Conservation (phyloP, 2,888 invertebrate species). For the Criorhina ranunculi region DNA sequence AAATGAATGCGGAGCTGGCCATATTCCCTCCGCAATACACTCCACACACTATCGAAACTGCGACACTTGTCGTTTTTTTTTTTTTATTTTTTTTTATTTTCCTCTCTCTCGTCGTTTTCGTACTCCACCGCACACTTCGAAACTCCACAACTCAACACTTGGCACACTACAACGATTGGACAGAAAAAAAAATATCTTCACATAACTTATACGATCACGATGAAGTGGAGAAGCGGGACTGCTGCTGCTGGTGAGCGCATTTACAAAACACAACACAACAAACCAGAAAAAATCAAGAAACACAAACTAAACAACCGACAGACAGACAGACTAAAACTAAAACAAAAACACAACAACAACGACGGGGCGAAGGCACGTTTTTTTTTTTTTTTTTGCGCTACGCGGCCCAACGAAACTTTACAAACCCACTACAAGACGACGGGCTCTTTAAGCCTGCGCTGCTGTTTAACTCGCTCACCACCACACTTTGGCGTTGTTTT, state of each 20-base stretch:
- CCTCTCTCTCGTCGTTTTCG: slow-evolving; percentile 65
- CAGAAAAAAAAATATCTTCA: slow-evolving; percentile 39
- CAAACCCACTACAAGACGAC: slow-evolving; percentile 39
- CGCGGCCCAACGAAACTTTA: slow-evolving; percentile 41
- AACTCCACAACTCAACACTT: slow-evolving; percentile 60
- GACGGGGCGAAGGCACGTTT: slow-evolving; percentile 51
- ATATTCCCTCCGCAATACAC: slow-evolving; percentile 53
- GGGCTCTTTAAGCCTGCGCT: slow-evolving; percentile 20
- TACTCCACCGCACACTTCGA: slow-evolving; percentile 47
- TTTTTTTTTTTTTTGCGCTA: slow-evolving; percentile 57
- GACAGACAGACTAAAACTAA: slow-evolving; percentile 35
- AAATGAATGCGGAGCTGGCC: slow-evolving; percentile 65
- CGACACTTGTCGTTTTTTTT: slow-evolving; percentile 71
- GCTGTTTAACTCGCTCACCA: slow-evolving; percentile 5
- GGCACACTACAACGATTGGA: slow-evolving; percentile 53
- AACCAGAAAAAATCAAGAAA: slow-evolving; percentile 61
- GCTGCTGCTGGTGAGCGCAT: slow-evolving; percentile 46
- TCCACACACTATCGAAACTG: slow-evolving; percentile 44
- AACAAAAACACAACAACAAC: slow-evolving; percentile 9
- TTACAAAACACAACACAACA: slow-evolving; percentile 66
- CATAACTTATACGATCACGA: slow-evolving; percentile 31
- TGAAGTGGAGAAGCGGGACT: slow-evolving; percentile 34
- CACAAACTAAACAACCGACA: slow-evolving; percentile 55
- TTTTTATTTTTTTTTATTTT: slow-evolving; percentile 61
- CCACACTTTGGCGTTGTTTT: slow-evolving; percentile 31